Evolutionary conservation across 1,140 invertebrate species (phyloP).

Genomic region (Pectinophora gossypiella): DNA sequence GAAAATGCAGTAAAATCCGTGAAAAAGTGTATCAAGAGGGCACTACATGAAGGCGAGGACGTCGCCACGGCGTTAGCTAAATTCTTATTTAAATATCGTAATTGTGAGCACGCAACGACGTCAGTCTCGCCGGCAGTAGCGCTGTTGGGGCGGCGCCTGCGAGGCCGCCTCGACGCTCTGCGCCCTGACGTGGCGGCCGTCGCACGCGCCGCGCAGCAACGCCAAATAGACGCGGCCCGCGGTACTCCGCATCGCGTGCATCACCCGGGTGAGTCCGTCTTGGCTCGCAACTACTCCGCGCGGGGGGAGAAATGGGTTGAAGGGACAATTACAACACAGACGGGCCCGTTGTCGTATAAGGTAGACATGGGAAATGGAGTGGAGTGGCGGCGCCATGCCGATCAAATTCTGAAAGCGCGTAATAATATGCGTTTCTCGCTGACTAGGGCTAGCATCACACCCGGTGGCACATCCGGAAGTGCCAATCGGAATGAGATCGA

Average conservation of each 20-base stretch:
- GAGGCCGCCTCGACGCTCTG: background rate
- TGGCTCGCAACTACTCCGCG: background rate
- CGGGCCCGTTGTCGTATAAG: background rate
- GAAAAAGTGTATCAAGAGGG: background rate
- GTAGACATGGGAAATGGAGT: background rate
- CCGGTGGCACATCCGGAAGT: too few relatives aligned
- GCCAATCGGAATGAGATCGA: too few relatives aligned
- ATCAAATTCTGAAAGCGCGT: background rate
- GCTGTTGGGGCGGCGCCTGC: background rate
- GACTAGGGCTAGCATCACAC: too few relatives aligned
- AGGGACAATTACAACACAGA: background rate
- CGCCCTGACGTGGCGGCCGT: background rate
- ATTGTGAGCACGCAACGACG: constrained; percentile 1
- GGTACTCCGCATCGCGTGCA: background rate
- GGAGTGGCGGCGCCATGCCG: background rate
- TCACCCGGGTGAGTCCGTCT: background rate
- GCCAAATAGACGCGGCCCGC: background rate
- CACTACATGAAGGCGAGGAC: background rate
- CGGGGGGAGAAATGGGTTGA: background rate
- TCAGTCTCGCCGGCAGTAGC: background rate
- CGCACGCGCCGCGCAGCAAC: background rate
- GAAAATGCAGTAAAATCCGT: background rate
- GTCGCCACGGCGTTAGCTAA: background rate
- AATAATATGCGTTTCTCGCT: too few relatives aligned
- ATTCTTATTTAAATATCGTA: background rate